These are phyloP conservation scores for Zaprionus ornatus DNA, from an alignment of 1,140 invertebrate species.

Conservation along the genomic window DNA sequence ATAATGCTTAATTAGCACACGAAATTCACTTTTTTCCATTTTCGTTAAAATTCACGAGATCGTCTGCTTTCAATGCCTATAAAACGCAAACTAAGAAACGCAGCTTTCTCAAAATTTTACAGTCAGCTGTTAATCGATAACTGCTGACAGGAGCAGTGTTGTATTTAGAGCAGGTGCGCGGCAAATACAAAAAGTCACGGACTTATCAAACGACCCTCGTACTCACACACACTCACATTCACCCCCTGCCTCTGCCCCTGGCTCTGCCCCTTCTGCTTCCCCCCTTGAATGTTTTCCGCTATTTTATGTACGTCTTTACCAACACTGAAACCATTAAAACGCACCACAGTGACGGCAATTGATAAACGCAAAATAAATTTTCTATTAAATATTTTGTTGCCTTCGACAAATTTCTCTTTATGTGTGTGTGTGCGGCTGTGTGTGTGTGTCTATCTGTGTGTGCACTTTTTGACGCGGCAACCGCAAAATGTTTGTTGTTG, in stretches of 20 bases:
- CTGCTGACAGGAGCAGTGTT: no score
- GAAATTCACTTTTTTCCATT: no score
- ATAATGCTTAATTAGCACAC: no score
- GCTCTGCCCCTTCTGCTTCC: neutral
- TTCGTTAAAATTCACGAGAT: no score
- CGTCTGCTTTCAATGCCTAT: no score
- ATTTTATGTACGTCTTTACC: neutral
- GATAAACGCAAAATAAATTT: conserved; percentile 17
- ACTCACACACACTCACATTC: neutral
- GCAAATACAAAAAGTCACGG: no score
- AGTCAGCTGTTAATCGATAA: no score
- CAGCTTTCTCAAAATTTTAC: no score
- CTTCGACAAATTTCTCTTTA: neutral
- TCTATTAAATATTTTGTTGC: conserved; percentile 14
- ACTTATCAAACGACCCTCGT: no score
- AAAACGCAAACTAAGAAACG: no score
- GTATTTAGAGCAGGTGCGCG: no score
- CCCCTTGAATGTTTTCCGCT: neutral
- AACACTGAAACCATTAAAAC: neutral
- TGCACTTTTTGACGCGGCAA: conserved; percentile 11
- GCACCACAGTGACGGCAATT: neutral
- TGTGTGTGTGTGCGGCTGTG: neutral
- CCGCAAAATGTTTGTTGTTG: conserved; percentile 39
- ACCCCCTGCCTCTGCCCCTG: neutral
- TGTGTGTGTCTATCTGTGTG: neutral